phyloP scores from a whole-genome alignment of 2,113 vertebrate species.

The Tragelaphus imberbis region DNA sequence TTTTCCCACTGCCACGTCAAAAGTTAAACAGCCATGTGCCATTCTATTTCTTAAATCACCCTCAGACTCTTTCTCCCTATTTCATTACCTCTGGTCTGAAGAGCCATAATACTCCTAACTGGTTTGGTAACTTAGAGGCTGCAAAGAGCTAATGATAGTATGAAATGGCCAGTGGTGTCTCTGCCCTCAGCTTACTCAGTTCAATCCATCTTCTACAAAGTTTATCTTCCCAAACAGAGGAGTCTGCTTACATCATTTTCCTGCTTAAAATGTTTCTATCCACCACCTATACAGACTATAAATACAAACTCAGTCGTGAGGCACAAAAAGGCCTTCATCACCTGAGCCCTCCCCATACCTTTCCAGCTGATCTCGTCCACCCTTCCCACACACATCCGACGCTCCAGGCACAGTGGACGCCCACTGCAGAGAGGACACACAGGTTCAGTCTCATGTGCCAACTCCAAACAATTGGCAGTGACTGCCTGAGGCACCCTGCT shows the following conservation, averaged over 20 bases:
- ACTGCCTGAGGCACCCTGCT: constrained; percentile 20
- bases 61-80: not conserved
- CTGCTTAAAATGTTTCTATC: not conserved
- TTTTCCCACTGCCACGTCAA: not conserved
- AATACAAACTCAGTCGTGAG: not conserved
- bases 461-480: constrained; percentile 31
- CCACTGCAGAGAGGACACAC: constrained; percentile 42
- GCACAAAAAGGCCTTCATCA: not conserved
- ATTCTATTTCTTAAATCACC: not conserved
- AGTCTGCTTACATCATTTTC: not conserved
- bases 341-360: not conserved
- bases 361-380: not conserved
- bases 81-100: not conserved
- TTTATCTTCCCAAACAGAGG: not conserved
- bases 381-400: constrained; percentile 49
- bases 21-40: not conserved
- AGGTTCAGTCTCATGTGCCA: constrained; percentile 43
- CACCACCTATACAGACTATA: not conserved
- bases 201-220: constrained; percentile 6
- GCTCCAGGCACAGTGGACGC: not conserved
- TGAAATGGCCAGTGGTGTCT: not conserved
- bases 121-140: constrained; percentile 18
- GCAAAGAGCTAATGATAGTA: not conserved
- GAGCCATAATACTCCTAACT: not conserved
- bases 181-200: not conserved